These are phyloP conservation scores for Hirundo rustica DNA, from an alignment of 2,797 vertebrate species.

Conservation along the genomic window DNA sequence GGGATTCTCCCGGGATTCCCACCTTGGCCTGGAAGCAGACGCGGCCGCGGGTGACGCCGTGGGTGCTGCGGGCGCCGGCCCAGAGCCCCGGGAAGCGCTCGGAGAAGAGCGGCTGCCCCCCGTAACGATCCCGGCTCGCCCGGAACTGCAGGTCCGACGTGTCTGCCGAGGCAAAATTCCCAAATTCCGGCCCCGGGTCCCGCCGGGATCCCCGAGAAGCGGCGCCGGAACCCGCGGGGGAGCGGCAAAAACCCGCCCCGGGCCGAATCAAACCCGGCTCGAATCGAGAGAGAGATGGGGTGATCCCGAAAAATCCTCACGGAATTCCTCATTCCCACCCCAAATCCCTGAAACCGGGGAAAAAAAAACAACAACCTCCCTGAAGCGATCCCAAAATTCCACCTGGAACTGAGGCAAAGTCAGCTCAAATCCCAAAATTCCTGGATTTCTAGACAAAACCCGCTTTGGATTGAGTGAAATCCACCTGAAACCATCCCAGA, in stretches of 20 bases:
- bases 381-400: too few species aligned
- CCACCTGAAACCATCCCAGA: neutral
- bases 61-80: constrained; percentile 89
- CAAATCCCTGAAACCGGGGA: too few species aligned
- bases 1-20: neutral
- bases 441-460: neutral
- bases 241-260: too few species aligned
- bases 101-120: constrained; percentile 86
- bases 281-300: too few species aligned
- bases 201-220: too few species aligned
- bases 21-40: constrained; percentile 91
- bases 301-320: too few species aligned
- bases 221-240: too few species aligned
- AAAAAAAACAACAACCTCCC: too few species aligned
- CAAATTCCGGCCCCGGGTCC: neutral
- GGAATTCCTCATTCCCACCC: too few species aligned
- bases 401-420: too few species aligned
- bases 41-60: constrained; percentile 82
- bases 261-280: too few species aligned
- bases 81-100: constrained; percentile 87
- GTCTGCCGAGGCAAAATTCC: constrained; percentile 59
- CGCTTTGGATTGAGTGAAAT: neutral
- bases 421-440: neutral
- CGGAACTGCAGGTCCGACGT: constrained; percentile 89
- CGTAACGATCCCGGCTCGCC: constrained; percentile 78